Evolutionary conservation across 2,113 vertebrate species (phyloP), one percentile per base, ranked within the genome.

Genomic region (Cyanocitta stelleri): DNA sequence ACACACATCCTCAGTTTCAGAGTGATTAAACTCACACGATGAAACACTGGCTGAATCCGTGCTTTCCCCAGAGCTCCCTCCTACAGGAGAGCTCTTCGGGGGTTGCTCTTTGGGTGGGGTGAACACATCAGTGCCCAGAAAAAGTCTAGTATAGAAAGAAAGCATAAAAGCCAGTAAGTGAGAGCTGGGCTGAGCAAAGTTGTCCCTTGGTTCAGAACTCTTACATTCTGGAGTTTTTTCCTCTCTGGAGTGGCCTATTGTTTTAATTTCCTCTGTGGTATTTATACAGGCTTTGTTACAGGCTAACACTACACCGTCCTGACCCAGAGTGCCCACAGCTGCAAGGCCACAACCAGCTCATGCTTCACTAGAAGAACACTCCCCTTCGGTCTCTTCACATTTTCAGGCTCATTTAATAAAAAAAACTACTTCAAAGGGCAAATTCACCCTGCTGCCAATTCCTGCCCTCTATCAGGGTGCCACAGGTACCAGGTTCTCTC

Each of bases 41-140:
- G 99, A 99, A 94, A 99, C 98, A 1, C 99, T 99, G 97, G 98
- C 98, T 0, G 99, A 99, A 96, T 99, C 99, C 85, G 99, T 99
- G 98, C 99, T 99, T 27, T 99, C 99, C 22, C 98, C 98, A 0
- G 99, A 99, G 97, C 99, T 99, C 93, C 99, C 99, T 46, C 97
- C 98, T 81, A 98, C 98, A 3, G 98, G 97, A 71, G 98, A 98
- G 80, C 43, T 51, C 88, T 75, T 98, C 96, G 22, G 98, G 33
- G 98, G 98, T 33, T 96, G 98, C 72, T 99, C 98, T 93, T 98
- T 99, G 16, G 98, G 98, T 22, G 98, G 97, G 30, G 97, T 21
- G 17, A 96, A 96, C 7, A 97, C 51, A 76, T 99, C 99, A 1
- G 98, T 82, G 33, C 99, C 98, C 62, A 99, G 98, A 71, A 99